Conservation (phyloP, 2,113 vertebrate species). For the Gymnogyps californianus region DNA sequence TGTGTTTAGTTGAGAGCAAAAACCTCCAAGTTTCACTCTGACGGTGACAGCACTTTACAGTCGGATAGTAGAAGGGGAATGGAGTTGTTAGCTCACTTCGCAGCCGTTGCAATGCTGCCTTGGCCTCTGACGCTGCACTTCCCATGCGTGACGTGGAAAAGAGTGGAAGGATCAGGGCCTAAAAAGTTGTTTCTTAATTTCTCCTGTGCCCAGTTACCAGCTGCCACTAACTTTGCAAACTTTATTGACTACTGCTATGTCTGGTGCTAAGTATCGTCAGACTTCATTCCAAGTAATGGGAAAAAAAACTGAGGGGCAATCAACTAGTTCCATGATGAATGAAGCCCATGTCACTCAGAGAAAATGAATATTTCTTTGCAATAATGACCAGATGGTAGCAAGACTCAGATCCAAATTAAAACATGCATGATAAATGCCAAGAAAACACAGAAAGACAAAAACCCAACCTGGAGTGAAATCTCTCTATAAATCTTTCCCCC, state of each 20-base stretch:
- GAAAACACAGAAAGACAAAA: constrained; percentile 86
- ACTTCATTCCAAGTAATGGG: constrained; percentile 67
- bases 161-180: background rate
- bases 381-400: constrained; percentile 87
- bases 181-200: background rate
- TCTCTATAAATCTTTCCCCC: constrained; percentile 82
- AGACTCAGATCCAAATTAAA: constrained; percentile 86
- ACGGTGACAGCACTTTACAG: background rate
- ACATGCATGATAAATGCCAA: constrained; percentile 88
- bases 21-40: background rate
- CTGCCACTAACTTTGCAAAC: constrained; percentile 33
- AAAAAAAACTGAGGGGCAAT: constrained; percentile 59
- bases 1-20: background rate
- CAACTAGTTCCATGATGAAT: constrained; percentile 78
- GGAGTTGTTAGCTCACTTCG: background rate
- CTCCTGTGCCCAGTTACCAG: background rate
- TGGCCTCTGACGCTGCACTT: background rate
- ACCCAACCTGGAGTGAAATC: constrained; percentile 84
- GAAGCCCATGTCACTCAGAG: constrained; percentile 78
- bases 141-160: background rate
- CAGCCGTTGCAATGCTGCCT: background rate
- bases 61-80: background rate
- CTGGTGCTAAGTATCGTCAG: constrained; percentile 41
- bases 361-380: constrained; percentile 87
- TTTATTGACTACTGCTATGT: constrained; percentile 24